Evolutionary conservation across 2,797 vertebrate genomes (phyloP).

Genomic region (Oophaga sylvatica): DNA sequence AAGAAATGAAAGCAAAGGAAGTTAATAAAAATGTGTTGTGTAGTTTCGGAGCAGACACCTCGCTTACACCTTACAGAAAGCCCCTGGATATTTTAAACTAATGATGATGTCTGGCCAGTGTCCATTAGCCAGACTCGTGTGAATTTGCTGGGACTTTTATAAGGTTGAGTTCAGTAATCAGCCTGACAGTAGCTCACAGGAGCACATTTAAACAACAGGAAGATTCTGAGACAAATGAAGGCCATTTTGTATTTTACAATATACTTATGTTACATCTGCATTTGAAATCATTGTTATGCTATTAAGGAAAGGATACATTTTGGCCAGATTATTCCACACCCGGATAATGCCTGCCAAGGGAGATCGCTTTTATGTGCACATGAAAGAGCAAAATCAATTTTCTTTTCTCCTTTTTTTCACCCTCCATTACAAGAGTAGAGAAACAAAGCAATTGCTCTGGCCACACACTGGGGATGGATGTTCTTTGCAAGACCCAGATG

Average conservation of each 20-base stretch:
- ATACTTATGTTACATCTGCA: conserved; percentile 43
- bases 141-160: conserved; percentile 43
- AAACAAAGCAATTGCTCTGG: conserved; percentile 55
- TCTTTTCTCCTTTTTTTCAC: conserved; percentile 33
- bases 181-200: conserved; percentile 39
- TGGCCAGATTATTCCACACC: conserved; percentile 19
- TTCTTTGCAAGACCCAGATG: conserved; percentile 67
- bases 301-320: conserved; percentile 19
- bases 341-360: conserved; percentile 32
- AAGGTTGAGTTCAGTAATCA: conserved; percentile 35
- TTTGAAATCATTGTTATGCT: conserved; percentile 21
- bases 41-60: background rate
- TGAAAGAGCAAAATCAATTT: conserved; percentile 47
- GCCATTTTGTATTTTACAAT: conserved; percentile 13
- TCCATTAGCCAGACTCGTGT: conserved; percentile 39
- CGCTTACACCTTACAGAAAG: background rate
- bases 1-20: background rate
- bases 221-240: conserved; percentile 42
- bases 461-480: conserved; percentile 51
- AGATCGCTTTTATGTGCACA: conserved; percentile 18
- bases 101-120: conserved; percentile 46
- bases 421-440: conserved; percentile 33
- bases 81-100: conserved; percentile 38
- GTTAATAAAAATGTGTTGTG: background rate
- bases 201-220: conserved; percentile 46